Evolutionary conservation across 1,140 invertebrate genomes (phyloP).

Genomic region (Drosophila baimaii): DNA sequence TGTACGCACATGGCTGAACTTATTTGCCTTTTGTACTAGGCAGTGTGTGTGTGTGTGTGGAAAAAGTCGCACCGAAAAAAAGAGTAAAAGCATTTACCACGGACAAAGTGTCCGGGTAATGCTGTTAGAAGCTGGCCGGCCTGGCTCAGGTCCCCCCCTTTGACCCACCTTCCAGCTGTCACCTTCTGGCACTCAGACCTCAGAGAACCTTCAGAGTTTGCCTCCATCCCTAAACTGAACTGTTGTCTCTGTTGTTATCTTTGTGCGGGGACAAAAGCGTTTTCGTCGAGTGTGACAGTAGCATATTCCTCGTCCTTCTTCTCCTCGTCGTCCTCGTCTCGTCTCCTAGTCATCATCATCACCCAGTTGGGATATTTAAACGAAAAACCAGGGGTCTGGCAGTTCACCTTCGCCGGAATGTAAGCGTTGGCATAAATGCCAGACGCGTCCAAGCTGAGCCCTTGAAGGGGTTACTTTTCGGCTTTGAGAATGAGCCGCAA

Average conservation of each 20-base stretch:
- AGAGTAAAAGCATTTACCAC: constrained; percentile 52
- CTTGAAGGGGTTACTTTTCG: constrained; percentile 29
- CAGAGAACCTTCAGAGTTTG: constrained; percentile 60
- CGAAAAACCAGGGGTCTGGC: constrained; percentile 38
- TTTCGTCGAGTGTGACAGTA: constrained; percentile 63
- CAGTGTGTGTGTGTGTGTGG: constrained; percentile 22
- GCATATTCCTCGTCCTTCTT: constrained; percentile 44
- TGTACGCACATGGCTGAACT: constrained; percentile 36
- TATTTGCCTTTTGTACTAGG: constrained; percentile 29
- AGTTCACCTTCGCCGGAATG: constrained; percentile 67
- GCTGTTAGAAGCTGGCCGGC: constrained; percentile 43
- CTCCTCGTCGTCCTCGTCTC: constrained; percentile 11
- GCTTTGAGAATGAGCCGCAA: constrained; percentile 17
- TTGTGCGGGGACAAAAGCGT: constrained; percentile 70
- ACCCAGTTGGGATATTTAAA: constrained; percentile 52
- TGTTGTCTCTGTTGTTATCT: constrained; percentile 48
- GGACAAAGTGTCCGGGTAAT: constrained; percentile 58
- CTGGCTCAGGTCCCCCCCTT: not conserved
- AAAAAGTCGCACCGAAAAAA: constrained; percentile 8
- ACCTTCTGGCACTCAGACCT: constrained; percentile 43
- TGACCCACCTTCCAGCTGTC: constrained; percentile 12
- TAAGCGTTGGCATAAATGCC: constrained; percentile 48
- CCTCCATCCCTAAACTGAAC: too few relatives aligned
- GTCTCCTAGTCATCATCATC: constrained; percentile 20
- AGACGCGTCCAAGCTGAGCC: constrained; percentile 27